A percentile compares a stretch with the other conserved stretches of the same genome.
Evolutionary conservation across 1,140 invertebrate genomes (phyloP).

Genomic region (Drosophila repleta): DNA sequence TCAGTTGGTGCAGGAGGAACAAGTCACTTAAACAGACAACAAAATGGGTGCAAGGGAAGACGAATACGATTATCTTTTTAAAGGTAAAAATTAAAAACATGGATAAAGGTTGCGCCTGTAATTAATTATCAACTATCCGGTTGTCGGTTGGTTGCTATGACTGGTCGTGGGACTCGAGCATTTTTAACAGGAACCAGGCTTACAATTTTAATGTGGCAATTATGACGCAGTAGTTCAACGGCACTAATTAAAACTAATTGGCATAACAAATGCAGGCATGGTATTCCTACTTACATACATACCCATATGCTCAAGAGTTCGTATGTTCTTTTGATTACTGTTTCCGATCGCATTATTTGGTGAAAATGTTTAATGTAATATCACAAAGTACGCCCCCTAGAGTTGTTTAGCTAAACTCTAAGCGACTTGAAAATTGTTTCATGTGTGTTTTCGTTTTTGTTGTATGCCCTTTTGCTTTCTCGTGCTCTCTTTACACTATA

Average conservation of each 20-base stretch:
- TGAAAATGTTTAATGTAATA: conserved; percentile 31
- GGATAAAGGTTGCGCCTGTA: conserved; percentile 24
- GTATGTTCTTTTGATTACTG: conserved; percentile 4
- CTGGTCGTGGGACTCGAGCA: conserved; percentile 1
- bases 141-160: conserved; percentile 26
- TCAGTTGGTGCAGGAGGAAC: conserved; percentile 41
- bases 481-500: conserved; percentile 12
- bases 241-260: conserved; percentile 79
- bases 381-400: conserved; percentile 58
- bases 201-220: conserved; percentile 29
- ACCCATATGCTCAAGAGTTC: conserved; percentile 20
- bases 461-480: conserved; percentile 61
- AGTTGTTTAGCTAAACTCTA: conserved; percentile 20
- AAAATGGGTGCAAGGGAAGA: conserved; percentile 98
- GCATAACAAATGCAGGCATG: conserved; percentile 62
- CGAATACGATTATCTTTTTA: conserved; percentile 99
- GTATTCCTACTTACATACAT: conserved; percentile 30
- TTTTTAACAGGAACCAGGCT: conserved; percentile 24
- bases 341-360: conserved; percentile 44
- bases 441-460: conserved; percentile 31
- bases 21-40: conserved; percentile 49
- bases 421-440: conserved; percentile 10
- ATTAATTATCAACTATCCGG: conserved; percentile 43
- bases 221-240: conserved; percentile 64
- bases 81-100: conserved; percentile 91